A percentile compares a stretch with the other conserved stretches of the same genome.
Evolutionary conservation across 2,113 vertebrate genomes (phyloP).

Genomic region (Patagioenas fasciata): DNA sequence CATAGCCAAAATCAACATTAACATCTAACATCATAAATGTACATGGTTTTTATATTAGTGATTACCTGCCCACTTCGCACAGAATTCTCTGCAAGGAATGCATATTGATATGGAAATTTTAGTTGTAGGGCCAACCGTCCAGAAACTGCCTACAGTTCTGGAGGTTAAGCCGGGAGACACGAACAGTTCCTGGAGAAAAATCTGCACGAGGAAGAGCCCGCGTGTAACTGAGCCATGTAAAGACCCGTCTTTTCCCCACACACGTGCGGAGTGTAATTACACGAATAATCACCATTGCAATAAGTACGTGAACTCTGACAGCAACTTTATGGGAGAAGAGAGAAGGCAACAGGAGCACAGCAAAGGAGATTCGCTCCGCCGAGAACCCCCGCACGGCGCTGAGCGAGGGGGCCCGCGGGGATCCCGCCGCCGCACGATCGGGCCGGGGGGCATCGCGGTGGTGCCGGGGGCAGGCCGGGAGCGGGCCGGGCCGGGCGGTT

Average conservation of each 20-base stretch:
- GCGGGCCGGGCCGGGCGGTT: neutral
- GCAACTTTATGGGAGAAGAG: no score
- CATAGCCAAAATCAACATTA: fast-evolving
- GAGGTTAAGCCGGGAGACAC: fast-evolving
- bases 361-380: no score
- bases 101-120: fast-evolving
- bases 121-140: fast-evolving
- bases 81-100: neutral
- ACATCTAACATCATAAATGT: fast-evolving
- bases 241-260: fast-evolving
- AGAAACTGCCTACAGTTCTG: fast-evolving
- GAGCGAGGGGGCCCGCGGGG: no score
- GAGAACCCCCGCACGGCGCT: no score
- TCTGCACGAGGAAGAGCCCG: fast-evolving
- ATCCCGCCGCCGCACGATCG: neutral
- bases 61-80: neutral
- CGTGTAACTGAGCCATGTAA: fast-evolving
- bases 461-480: neutral
- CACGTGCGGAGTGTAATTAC: fast-evolving
- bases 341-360: no score
- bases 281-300: neutral
- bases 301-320: no score
- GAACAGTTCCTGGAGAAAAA: neutral
- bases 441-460: no score
- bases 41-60: fast-evolving